Percentiles rank a stretch among this genome's conserved stretches.
Conservation (phyloP, 1,140 invertebrate species). For the Hycleus phaleratus region DNA sequence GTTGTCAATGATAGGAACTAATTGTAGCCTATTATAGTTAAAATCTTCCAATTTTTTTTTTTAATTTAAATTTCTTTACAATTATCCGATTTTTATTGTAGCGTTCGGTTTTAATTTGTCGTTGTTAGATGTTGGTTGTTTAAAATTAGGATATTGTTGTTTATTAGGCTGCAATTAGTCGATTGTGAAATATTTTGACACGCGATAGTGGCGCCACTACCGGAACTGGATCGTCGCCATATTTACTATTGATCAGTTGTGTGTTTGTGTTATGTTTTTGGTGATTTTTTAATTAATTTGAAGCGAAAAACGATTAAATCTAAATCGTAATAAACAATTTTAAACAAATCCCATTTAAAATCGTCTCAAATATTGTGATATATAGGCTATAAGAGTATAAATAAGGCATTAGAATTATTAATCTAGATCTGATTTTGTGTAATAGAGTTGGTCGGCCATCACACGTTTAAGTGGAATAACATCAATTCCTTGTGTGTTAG, state of each 20-base stretch:
- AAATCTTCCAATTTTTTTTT: no score
- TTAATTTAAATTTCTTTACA: no score
- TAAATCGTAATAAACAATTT: not conserved
- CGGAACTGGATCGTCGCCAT: not conserved
- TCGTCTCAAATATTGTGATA: not conserved
- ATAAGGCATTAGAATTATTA: not conserved
- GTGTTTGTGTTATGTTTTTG: not conserved
- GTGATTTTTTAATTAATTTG: not conserved
- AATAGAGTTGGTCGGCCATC: constrained; percentile 40
- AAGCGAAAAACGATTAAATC: not conserved
- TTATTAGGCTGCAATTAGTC: no score
- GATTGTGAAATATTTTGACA: no score
- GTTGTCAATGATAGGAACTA: no score
- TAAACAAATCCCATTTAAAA: not conserved
- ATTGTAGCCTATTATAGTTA: no score
- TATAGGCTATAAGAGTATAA: not conserved
- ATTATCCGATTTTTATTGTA: no score
- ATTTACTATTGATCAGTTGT: not conserved
- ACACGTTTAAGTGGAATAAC: constrained; percentile 34
- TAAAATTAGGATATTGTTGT: no score
- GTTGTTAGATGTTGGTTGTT: no score
- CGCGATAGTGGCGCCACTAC: not conserved
- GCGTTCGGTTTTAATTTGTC: no score
- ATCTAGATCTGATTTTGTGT: constrained; percentile 22
- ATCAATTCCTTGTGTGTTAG: constrained; percentile 38